Evolutionary conservation across 2,113 vertebrate genomes (phyloP), one percentile per base, ranked within the genome.

Genomic region (Gobiocypris rarus): DNA sequence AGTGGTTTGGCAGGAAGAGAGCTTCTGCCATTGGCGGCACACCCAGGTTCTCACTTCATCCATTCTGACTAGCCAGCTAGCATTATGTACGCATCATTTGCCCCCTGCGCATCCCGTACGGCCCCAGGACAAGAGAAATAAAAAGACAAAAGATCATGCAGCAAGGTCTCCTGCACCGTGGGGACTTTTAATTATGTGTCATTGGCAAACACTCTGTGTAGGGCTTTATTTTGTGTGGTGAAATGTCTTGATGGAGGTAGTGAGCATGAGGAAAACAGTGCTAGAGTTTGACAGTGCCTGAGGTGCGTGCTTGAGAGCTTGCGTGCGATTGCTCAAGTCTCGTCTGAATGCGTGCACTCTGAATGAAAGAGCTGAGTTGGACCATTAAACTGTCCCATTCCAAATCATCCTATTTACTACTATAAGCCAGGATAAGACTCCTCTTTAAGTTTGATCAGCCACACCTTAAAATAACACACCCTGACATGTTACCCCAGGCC

Each of bases 1-100:
- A 81, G 81, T 15, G 52, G 52, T 75, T 75, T 74, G 69, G 69
- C 54, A 50, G 7, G 17, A 83, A 48, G 26, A 63, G 19, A 43
- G 71, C 5, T 2, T 31, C 22, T 34, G 56, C 59, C 38, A 14
- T 63, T 83, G 65, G 65, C 83, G 89, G 89, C 89, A 90, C 90
- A 93, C 89, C 89, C 86, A 87, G 28, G 84, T 85, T 91, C 86
- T 86, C 70, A 88, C 73, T 84, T 84, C 90, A 87, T 92, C 87
- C 83, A 85, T 92, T 86, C 77, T 88, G 61, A 67, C 56, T 59
- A 41, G 31, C 75, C 54, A 41, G 24, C 59, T 45, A 75, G 28
- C 54, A 74, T 85, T 80, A 54, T 26, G n/a, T 45, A 74, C 56
- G 26, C 54, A 63, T 70, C 38, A 48, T 83, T 85, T 75, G 31